Percentiles rank a stretch among this genome's conserved stretches.
These are phyloP conservation scores for Sinocyclocheilus rhinocerous DNA, from an alignment of 2,113 vertebrate species.

Conservation along the genomic window DNA sequence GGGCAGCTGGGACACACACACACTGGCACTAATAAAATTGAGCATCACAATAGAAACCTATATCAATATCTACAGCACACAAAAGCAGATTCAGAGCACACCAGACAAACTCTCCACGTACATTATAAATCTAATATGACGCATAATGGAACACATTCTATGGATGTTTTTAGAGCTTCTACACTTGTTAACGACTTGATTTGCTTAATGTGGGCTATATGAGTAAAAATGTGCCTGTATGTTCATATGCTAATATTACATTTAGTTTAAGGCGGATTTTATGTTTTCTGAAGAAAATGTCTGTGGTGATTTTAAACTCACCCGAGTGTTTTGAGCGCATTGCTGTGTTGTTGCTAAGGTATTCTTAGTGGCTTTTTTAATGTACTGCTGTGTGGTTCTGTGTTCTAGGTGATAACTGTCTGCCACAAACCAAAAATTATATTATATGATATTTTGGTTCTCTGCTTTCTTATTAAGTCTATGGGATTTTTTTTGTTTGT, in stretches of 20 bases:
- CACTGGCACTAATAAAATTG: constrained; percentile 42
- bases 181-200: neutral
- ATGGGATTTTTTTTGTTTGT: neutral
- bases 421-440: neutral
- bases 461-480: neutral
- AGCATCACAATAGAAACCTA: constrained; percentile 45
- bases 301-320: neutral
- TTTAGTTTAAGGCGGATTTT: neutral
- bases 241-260: neutral
- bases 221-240: neutral
- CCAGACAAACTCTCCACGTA: constrained; percentile 10
- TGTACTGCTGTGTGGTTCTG: neutral
- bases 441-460: neutral
- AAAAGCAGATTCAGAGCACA: constrained; percentile 25
- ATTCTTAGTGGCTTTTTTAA: neutral
- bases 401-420: neutral
- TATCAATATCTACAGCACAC: constrained; percentile 51
- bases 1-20: constrained; percentile 68
- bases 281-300: neutral
- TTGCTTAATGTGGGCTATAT: neutral
- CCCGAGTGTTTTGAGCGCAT: neutral
- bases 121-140: constrained; percentile 14
- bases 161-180: neutral
- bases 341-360: neutral
- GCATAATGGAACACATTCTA: constrained; percentile 8